Evolutionary conservation across 2,797 vertebrate species (phyloP), one percentile per base, ranked within the genome.

Genomic region (Gobio occitaniae): DNA sequence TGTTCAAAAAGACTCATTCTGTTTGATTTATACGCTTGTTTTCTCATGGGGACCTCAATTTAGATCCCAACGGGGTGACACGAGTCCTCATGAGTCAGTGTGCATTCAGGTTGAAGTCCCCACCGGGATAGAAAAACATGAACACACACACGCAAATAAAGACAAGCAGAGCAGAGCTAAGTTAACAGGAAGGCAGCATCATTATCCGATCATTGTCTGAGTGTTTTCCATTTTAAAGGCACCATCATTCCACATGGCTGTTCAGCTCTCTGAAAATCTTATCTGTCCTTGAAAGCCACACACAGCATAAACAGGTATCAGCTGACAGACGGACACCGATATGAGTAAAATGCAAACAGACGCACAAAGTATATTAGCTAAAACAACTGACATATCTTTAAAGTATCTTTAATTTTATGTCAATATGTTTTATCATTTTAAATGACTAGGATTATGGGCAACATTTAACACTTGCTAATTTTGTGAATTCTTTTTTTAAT

Each of bases 121-220:
- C 41, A 44, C 8, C 2, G 8, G 41, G 41, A 41, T 44, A 44
- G 38, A 41, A 41, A 38, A 8, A 10, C 41, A 44, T 4, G 8
- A 0, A 44, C 52, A 74, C 47, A 66, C 65, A 50, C 48, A 48
- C 76, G 50, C 52, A 65, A 2, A 74, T 10, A 38, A 41, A 63
- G 29, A 50, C 83, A 84, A 68, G 82, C 59, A 86, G 83, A 82
- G 83, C 81, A 59, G 52, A 41, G 44, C 77, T 63, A 56, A 65
- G 77, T 80, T 36, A 87, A 78, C 76, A 86, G 90, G 88, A 92
- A 91, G 90, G 84, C 68, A 79, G 50, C 84, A 86, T 88, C 86
- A 86, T 86, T 89, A 90, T 90, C 89, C 84, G 85, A 90, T 90
- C 84, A 92, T 91, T 91, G 89, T 88, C 59, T 75, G 32, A 84